Evolutionary conservation across 2,113 vertebrate genomes (phyloP), one percentile per base, ranked within the genome.

Genomic region (Paraplagusia blochii): DNA sequence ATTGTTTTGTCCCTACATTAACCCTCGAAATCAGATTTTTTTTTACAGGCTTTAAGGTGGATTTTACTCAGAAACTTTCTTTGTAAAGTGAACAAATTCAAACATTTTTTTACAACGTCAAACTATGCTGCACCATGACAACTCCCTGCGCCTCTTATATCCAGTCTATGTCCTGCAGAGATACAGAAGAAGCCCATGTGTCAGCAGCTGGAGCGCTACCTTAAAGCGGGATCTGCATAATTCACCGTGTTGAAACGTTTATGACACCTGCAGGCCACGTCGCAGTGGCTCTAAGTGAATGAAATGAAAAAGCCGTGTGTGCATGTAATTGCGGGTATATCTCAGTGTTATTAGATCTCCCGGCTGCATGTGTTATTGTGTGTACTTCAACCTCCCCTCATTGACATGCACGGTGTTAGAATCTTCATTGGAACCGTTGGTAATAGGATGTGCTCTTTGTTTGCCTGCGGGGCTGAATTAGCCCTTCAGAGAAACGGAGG

Each of bases 221-320:
- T 39, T 40, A 5, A 44, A 79, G 71, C 58, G 42, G 42, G 69
- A 49, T 84, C 80, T 78, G 76, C 53, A 83, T 84, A 75, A 76
- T 75, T 79, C 66, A 67, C 17, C 69, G 64, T 75, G 36, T 76
- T 80, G 58, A 87, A 79, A 81, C 71, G 63, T 76, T 85, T 83
- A 85, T 76, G 49, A 63, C 69, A 85, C 71, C 83, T 85, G 79
- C 63, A 76, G 82, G 80, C 77, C 70, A 64, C 53, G 45, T 57
- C 72, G 19, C 58, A 49, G 55, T 64, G 50, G 52, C 63, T 70
- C 56, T 74, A 62, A 78, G 57, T 65, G 58, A 78, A 62, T 72
- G 14, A 70, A 77, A 52, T 22, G 46, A 66, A 57, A 61, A 16
- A 49, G 51, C 15, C 54, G 52, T 53, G 39, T 52, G 55, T 40